Evolutionary conservation across 2,888 invertebrate genomes (phyloP).

Genomic region (Alcis repandata): DNA sequence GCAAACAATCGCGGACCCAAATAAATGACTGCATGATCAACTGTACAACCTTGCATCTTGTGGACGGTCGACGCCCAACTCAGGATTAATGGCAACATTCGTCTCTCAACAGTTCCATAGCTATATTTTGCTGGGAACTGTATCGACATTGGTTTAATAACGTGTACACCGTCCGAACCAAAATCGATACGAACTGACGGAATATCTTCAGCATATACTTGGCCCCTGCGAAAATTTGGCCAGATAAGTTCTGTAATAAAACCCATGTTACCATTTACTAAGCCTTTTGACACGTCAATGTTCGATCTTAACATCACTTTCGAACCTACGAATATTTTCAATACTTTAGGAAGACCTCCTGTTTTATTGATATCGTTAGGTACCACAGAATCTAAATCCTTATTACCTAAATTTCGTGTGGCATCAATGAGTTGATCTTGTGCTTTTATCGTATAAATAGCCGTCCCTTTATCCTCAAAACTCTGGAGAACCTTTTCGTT

Average conservation of each 20-base stretch:
- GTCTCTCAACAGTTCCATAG: too few species aligned
- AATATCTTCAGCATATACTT: neutral
- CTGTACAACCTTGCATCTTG: neutral
- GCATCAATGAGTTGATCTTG: too few species aligned
- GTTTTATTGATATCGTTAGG: conserved; percentile 2
- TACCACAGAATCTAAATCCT: neutral
- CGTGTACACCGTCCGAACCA: too few species aligned
- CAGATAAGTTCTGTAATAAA: neutral
- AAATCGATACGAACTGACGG: too few species aligned
- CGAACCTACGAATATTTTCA: neutral
- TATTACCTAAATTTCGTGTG: too few species aligned
- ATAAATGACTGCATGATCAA: neutral
- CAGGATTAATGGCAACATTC: neutral
- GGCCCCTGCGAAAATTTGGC: neutral
- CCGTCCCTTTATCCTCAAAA: neutral
- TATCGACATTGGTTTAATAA: neutral
- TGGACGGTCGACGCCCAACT: conserved; percentile 1
- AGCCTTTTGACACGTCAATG: neutral
- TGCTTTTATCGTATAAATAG: neutral
- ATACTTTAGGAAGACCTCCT: neutral
- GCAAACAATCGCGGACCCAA: neutral
- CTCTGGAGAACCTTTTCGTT: neutral
- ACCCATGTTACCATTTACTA: neutral
- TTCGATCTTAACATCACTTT: neutral
- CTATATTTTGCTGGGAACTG: neutral